Base-by-base conservation (phyloP, 1,140 invertebrate species). In the Eriocheir sinensis region DNA sequence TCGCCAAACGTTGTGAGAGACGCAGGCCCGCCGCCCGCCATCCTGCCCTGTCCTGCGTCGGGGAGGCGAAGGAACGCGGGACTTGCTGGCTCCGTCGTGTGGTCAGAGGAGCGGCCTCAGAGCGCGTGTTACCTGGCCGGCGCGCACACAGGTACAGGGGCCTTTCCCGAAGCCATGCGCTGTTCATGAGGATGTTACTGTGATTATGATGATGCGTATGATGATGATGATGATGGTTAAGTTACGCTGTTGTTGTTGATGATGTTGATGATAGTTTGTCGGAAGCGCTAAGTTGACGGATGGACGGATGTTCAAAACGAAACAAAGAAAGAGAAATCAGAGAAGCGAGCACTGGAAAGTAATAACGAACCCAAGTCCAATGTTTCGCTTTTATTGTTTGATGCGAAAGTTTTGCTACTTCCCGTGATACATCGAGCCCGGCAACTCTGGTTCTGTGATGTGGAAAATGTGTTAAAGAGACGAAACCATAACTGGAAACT, bases 1-100 rank as follows among this genome's bases (percentile, higher is more conserved):
- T n/a, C 60, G 60, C 60, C 60, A 72, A 72, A 72, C 60, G 60
- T 21, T 72, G 60, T 72, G 60, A 72, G 60, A 72, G 60, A n/a
- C 60, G 60, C 60, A 12, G 60, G 60, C 21, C 60, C 60, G 60
- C 60, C 60, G 60, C 60, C 60, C 60, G 60, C 60, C 60, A 72
- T n/a, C 60, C 60, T 72, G 60, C 21, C 6, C 60, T 21, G 60
- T 72, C 60, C 0, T 21, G 60, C 60, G 27, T 72, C 60, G 60
- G 60, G 60, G 53, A n/a, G 60, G 60, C 60, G 60, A 72, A 72
- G 60, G 60, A 72, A 72, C 21, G 60, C 27, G 60, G 27, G 60
- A 72, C 60, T 72, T 72, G 60, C 15, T 48, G 44, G 21, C 60
- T 72, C 60, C 60, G 60, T 4, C 60, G 60, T 72, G 60, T n/a